A percentile compares a stretch with the other conserved stretches of the same genome.
phyloP scores from a whole-genome alignment of 2,797 vertebrate species.

The Paramormyrops hopkinsi region DNA sequence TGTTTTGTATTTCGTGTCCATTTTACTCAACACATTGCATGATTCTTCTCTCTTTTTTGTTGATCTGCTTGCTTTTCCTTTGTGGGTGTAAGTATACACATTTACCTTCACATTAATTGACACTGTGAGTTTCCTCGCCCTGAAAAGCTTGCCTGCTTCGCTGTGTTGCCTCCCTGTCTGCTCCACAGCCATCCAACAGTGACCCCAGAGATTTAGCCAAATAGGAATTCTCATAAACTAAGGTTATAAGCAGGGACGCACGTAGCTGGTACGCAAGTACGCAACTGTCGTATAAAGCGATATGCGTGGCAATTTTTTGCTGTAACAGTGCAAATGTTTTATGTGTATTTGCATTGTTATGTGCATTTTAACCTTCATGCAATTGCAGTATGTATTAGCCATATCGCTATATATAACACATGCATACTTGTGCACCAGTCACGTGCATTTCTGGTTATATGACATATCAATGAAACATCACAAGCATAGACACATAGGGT shows the following conservation, averaged over 20 bases:
- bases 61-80: conserved; percentile 62
- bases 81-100: conserved; percentile 63
- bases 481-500: not conserved
- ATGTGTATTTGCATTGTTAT: not conserved
- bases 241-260: not conserved
- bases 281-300: not conserved
- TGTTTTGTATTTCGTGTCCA: not conserved
- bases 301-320: not conserved
- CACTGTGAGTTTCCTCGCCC: not conserved
- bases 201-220: conserved; percentile 21
- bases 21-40: conserved; percentile 49
- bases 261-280: not conserved
- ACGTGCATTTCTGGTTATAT: not conserved
- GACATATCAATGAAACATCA: not conserved
- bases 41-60: conserved; percentile 47
- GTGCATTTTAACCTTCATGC: not conserved
- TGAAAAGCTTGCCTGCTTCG: conserved; percentile 30
- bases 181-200: conserved; percentile 28
- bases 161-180: not conserved
- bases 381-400: not conserved
- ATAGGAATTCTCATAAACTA: not conserved
- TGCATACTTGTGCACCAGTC: not conserved
- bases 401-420: not conserved
- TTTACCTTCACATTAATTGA: conserved; percentile 35
- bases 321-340: not conserved